phyloP scores from a whole-genome alignment of 2,797 vertebrate genomes.

The Corythornis leucogaster region DNA sequence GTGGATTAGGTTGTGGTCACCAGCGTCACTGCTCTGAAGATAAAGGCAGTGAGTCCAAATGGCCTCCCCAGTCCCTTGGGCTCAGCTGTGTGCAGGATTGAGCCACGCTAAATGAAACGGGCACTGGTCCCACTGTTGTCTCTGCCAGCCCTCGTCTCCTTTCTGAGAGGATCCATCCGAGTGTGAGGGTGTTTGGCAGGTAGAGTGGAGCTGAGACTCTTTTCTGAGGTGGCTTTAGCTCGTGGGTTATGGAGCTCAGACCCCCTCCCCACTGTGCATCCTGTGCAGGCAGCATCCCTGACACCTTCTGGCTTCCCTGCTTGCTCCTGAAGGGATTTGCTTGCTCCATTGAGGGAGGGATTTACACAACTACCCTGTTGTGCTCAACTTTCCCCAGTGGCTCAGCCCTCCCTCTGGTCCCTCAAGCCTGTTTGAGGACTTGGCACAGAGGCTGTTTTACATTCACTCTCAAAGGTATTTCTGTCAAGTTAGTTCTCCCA shows the following conservation, averaged over 20 bases:
- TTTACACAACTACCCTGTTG: not conserved
- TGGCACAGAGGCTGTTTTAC: not conserved
- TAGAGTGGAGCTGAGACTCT: rapidly evolving
- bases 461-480: not conserved
- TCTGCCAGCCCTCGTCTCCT: not conserved
- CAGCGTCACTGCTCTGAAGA: not conserved
- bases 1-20: constrained; percentile 54
- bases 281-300: not conserved
- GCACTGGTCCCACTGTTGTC: not conserved
- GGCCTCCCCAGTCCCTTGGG: not conserved
- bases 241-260: not conserved
- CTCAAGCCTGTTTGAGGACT: not conserved
- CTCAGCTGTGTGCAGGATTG: not conserved
- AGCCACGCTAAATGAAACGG: rapidly evolving
- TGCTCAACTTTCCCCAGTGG: not conserved
- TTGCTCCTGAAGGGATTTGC: not conserved
- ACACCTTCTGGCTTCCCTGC: not conserved
- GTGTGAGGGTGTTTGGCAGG: not conserved
- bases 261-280: not conserved
- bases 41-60: not conserved
- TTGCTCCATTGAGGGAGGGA: not conserved
- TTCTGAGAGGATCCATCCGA: rapidly evolving
- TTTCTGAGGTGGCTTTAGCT: not conserved
- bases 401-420: rapidly evolving
- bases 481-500: not conserved